Base-by-base conservation (phyloP, 2,888 invertebrate genomes). In the Shargacucullia verbasci region DNA sequence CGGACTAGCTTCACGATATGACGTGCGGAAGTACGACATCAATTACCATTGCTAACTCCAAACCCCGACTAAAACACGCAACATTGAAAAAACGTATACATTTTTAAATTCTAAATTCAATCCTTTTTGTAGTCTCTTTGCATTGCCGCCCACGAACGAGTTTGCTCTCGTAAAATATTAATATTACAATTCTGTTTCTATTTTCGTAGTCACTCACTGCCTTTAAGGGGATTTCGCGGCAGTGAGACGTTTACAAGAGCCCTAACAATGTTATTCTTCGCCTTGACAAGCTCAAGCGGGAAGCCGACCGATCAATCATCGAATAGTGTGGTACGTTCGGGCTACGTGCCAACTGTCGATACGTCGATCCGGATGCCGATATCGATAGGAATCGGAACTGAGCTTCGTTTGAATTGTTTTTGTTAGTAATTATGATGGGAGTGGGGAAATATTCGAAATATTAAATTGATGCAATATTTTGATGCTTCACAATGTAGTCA, bases 251-350 rank as follows among this genome's bases (percentile, higher is more conserved):
- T 90, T 90, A 92, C 91, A 90, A 89, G 88, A 82, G 86, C 84
- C 80, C 83, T 88, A 88, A 90, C 91, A 93, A 89, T 91, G 91
- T 92, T 92, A 91, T 94, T 93, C 90, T 91, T 88, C 85, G 86
- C 72, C 86, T 85, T 90, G 90, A 90, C 91, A 90, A 89, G 89
- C 87, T 82, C 81, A 80, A 78, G 70, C 80, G 85, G 85, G 81
- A 81, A 86, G 82, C 83, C 80, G 81, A 74, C 73, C 85, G 87
- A 93, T 93, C 91, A 91, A 92, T 92, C 92, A 92, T 90, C 78
- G 66, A 73, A 62, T 78, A 91, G 89, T 83, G 89, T 58, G 82
- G 90, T 69, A 76, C 77, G 54, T 25, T 38, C 75, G 72, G 74
- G 77, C 64, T 60, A 66, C 68, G 65, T 78, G 76, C 74, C 77